Percentiles rank a stretch among this genome's conserved stretches.
Evolutionary conservation across 92 coral and sea anemone species (phyloP).

Genomic region (Diadumene lineata): DNA sequence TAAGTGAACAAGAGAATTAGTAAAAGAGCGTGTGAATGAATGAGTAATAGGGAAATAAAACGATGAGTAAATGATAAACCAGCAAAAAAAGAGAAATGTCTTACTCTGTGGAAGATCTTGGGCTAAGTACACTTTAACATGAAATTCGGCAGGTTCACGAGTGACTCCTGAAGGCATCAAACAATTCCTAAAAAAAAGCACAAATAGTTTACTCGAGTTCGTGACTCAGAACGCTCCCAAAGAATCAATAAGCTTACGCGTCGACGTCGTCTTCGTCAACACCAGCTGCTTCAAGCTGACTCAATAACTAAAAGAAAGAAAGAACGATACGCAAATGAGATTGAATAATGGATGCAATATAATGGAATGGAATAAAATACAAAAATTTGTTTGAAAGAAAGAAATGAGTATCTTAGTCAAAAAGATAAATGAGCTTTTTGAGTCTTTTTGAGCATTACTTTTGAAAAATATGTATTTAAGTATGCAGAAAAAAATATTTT

Average conservation of each 20-base stretch:
- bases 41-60: too few species aligned
- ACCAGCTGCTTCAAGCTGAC: slow-evolving; percentile 65
- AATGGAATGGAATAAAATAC: too few species aligned
- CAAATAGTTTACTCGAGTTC: background rate
- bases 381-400: too few species aligned
- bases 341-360: background rate
- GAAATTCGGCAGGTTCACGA: slow-evolving; percentile 84
- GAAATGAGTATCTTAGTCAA: background rate
- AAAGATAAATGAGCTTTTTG: too few species aligned
- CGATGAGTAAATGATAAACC: too few species aligned
- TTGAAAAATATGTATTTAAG: too few species aligned
- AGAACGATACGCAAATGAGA: too few species aligned
- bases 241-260: slow-evolving; percentile 55
- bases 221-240: too few species aligned
- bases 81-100: background rate
- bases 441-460: too few species aligned
- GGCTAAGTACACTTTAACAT: slow-evolving; percentile 77
- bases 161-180: slow-evolving; percentile 80
- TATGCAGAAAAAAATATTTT: background rate
- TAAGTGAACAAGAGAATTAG: too few species aligned
- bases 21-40: too few species aligned
- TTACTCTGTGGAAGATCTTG: slow-evolving; percentile 97
- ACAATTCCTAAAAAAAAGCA: slow-evolving; percentile 54
- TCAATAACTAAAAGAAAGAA: slow-evolving; percentile 40
- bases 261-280: slow-evolving; percentile 91